These are phyloP conservation scores for Uromys caudimaculatus DNA, from an alignment of 2,797 vertebrate genomes.

Conservation along the genomic window DNA sequence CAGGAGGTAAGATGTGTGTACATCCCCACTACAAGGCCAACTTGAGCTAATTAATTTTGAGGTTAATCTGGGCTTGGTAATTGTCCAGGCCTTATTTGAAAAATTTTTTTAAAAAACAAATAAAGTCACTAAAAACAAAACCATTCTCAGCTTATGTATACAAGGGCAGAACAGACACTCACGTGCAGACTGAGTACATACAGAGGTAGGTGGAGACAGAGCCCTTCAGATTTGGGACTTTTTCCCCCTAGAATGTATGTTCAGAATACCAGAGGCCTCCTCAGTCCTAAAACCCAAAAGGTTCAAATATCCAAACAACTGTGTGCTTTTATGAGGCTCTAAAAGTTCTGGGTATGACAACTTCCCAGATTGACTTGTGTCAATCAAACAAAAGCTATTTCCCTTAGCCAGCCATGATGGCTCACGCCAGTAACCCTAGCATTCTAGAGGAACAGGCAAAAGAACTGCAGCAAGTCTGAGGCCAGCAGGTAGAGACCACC, in stretches of 20 bases:
- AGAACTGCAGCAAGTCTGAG: neutral
- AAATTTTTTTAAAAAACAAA: neutral
- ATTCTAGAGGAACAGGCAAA: neutral
- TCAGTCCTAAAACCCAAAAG: neutral
- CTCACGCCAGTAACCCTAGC: neutral
- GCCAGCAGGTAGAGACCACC: neutral
- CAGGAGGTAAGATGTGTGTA: neutral
- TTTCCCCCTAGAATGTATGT: no score
- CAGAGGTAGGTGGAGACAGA: neutral
- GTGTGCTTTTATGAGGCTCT: neutral
- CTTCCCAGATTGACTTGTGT: neutral
- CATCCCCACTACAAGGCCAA: neutral
- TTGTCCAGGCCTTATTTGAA: neutral
- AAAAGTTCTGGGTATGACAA: neutral
- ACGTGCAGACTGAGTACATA: neutral
- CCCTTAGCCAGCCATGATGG: constrained; percentile 60
- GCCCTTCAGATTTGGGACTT: neutral
- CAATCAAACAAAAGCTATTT: constrained; percentile 45
- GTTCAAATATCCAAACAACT: neutral
- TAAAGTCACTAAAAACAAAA: neutral
- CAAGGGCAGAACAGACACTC: neutral
- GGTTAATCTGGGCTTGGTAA: neutral
- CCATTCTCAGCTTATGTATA: neutral
- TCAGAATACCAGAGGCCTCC: neutral
- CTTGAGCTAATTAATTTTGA: neutral